A percentile compares a stretch with the other conserved stretches of the same genome.
Evolutionary conservation across 1,140 invertebrate genomes (phyloP).

Genomic region (Ceratina japonica): DNA sequence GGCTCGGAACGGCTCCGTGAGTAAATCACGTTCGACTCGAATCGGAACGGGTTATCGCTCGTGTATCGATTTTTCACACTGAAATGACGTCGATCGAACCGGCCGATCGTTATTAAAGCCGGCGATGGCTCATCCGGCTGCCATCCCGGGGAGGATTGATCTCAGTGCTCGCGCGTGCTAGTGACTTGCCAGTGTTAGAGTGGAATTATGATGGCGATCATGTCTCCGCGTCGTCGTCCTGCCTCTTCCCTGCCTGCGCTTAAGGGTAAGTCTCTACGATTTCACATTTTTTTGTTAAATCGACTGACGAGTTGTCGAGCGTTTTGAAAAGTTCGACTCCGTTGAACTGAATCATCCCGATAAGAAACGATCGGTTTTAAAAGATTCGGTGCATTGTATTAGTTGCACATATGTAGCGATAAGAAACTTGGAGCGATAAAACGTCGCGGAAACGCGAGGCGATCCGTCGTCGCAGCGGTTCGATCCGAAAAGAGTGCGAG

Average conservation of each 20-base stretch:
- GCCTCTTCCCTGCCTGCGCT: not conserved
- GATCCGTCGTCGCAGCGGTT: not conserved
- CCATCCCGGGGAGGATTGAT: slow-evolving; percentile 23
- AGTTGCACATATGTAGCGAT: too few relatives aligned
- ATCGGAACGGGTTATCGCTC: not conserved
- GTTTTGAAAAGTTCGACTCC: too few relatives aligned
- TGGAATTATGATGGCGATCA: slow-evolving; percentile 29
- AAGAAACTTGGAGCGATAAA: too few relatives aligned
- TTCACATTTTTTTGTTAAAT: not conserved
- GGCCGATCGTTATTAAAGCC: slow-evolving; percentile 32
- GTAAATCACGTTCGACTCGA: too few relatives aligned
- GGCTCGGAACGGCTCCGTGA: not conserved
- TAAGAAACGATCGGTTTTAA: too few relatives aligned
- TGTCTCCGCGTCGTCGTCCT: not conserved
- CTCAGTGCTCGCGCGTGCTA: slow-evolving; percentile 47
- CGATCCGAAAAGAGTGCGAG: not conserved
- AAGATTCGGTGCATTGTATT: too few relatives aligned
- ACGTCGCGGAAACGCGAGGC: too few relatives aligned
- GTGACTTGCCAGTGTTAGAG: slow-evolving; percentile 53
- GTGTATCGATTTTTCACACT: not conserved
- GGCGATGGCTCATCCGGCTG: slow-evolving; percentile 42
- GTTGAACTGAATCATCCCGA: too few relatives aligned
- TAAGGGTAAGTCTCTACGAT: slow-evolving; percentile 19
- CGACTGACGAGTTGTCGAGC: not conserved
- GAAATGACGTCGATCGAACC: slow-evolving; percentile 35